Evolutionary conservation across 2,888 invertebrate genomes (phyloP), one percentile per base, ranked within the genome.

Genomic region (Colostygia pectinataria): DNA sequence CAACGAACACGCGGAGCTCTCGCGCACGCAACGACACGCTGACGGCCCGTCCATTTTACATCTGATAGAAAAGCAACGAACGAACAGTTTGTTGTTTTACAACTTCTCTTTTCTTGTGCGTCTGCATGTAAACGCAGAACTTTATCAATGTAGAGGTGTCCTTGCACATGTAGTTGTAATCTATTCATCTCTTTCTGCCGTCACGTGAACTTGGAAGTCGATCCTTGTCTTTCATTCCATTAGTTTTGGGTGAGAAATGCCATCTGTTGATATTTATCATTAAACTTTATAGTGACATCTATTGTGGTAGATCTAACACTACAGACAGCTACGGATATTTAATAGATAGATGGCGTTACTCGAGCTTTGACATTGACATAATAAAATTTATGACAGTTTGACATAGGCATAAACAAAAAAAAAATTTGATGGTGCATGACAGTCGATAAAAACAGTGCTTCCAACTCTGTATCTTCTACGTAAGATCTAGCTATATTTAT

Each of bases 1-100:
- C 70, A 83, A 81, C 82, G 77, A 83, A 81, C 83, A 87, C 87
- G 85, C 89, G 86, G 82, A 82, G 79, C 69, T 76, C 77, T 79
- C 85, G 82, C 87, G 80, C 85, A 80, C 83, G 76, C 83, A 74
- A 69, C 86, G 64, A 83, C 83, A 84, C 86, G 25, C 61, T 56
- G 78, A 81, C 84, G 85, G 83, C 85, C 75, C 90, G 87, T 83
- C 87, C 90, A 88, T 88, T 90, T 88, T 88, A 88, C 90, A 84
- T 90, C 89, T 90, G 89, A 90, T 89, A 86, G 87, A 87, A 89
- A 85, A 86, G 77, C 82, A 79, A 85, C 23, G 71, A 68, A 63
- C 43, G 71, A 68, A 66, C 76, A 71, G 80, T 77, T 89, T 88
- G 90, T 89, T 89, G 89, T 89, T 88, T 87, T 87, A 88, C 89